Conservation (phyloP, 2,113 vertebrate species). For the Pelmatolapia mariae region DNA sequence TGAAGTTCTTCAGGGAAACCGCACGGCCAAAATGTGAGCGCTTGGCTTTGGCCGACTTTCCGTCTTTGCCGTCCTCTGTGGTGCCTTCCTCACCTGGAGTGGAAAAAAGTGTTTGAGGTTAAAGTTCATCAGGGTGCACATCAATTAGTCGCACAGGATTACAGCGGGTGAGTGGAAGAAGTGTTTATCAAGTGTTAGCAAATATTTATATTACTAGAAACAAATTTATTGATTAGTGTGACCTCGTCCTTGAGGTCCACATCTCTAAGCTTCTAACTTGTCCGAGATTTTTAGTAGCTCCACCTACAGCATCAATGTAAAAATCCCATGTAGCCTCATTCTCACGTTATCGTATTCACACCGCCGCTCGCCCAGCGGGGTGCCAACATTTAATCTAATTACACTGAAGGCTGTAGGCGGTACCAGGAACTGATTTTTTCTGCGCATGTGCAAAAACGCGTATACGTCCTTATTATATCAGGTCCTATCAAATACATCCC, state of each 20-base stretch:
- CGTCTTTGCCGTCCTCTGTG: conserved; percentile 63
- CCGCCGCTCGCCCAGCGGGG: not conserved
- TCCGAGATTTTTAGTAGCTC: not conserved
- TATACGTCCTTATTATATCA: not conserved
- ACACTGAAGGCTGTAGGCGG: not conserved
- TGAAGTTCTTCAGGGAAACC: conserved; percentile 79
- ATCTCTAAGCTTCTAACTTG: not conserved
- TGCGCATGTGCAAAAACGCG: too few relatives aligned
- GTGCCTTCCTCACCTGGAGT: conserved; percentile 61
- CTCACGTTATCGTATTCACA: not conserved
- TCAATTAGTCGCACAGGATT: not conserved
- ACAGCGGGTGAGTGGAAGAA: not conserved
- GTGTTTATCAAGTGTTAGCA: fast-evolving
- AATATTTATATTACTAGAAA: not conserved
- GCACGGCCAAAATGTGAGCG: conserved; percentile 73
- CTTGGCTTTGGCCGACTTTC: conserved; percentile 71
- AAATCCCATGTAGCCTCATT: not conserved
- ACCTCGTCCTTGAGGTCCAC: fast-evolving
- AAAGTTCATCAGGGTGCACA: not conserved
- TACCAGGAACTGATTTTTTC: too few relatives aligned
- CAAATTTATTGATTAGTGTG: not conserved
- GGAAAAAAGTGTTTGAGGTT: not conserved
- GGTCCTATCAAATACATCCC: not conserved
- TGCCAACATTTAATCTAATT: not conserved
- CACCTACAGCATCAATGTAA: not conserved